Percentiles rank a stretch among this genome's conserved stretches.
These are phyloP conservation scores for Orthosia gothica DNA, from an alignment of 2,888 invertebrate genomes.

Conservation along the genomic window DNA sequence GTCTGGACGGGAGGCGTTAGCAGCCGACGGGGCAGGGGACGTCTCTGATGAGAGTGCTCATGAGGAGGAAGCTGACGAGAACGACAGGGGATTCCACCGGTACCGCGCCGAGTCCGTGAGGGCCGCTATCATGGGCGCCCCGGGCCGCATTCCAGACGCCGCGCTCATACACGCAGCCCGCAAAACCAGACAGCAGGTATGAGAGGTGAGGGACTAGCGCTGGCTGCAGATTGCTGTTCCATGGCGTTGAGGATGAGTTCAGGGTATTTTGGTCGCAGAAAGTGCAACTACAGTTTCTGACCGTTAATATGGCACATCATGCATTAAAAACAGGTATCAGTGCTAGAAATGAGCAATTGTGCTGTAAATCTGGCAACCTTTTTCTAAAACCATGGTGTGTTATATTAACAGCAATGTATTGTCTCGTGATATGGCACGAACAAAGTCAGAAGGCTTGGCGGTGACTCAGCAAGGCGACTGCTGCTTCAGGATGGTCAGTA, in stretches of 20 bases:
- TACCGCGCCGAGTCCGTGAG: slow-evolving; percentile 94
- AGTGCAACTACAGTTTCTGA: too few species aligned
- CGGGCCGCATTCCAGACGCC: slow-evolving; percentile 99
- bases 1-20: slow-evolving; percentile 96
- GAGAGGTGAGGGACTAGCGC: slow-evolving; percentile 94
- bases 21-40: slow-evolving; percentile 94
- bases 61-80: slow-evolving; percentile 85
- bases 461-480: too few species aligned
- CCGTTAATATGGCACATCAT: neutral
- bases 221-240: slow-evolving; percentile 70
- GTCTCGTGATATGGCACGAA: too few species aligned
- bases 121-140: slow-evolving; percentile 94
- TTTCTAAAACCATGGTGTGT: too few species aligned
- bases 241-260: slow-evolving; percentile 32
- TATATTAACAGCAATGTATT: too few species aligned
- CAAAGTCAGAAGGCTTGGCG: too few species aligned
- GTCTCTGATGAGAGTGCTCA: slow-evolving; percentile 90
- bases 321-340: too few species aligned
- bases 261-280: neutral
- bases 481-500: too few species aligned
- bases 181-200: slow-evolving; percentile 98
- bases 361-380: too few species aligned
- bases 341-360: too few species aligned
- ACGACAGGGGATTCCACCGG: slow-evolving; percentile 87
- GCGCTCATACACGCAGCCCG: slow-evolving; percentile 99